Evolutionary conservation across 53 echinoderm and acorn worm species (phyloP), one percentile per base, ranked within the genome.

Genomic region (Antedon mediterranea): DNA sequence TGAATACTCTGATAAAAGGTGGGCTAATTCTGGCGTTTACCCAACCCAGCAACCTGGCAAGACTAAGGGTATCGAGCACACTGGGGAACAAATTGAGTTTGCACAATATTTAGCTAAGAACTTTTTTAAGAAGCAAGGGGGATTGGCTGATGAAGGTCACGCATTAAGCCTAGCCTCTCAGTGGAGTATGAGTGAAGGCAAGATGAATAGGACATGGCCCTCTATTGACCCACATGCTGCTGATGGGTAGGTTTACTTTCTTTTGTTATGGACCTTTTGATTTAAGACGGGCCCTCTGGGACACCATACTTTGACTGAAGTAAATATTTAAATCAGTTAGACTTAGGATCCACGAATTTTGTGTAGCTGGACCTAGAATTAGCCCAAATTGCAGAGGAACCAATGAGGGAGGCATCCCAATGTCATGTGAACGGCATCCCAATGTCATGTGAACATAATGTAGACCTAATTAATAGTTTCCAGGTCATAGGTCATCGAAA

Each of bases 101-200:
- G 92, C 88, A 31, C 82, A 89, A 34, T 97, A 97, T 77, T 34
- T 97, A 13, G 97, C 91, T 0, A 85, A 83, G 5, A 92, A 97
- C 78, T 79, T 87, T 31, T 78, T 91, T 29, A 92, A 89, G 32
- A 94, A 97, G 92, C 80, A 76, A 18, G 31, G n/a, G n/a, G 75
- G 76, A 34, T 57, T 57, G 9, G 57, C 57, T 57, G 57, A 57
- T 57, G 57, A 57, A 87, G 32, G 80, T 79, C 33, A 80, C 73
- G 78, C 77, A 81, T 31, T 74, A 43, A 73, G 82, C 82, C 41
- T 80, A 86, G 72, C 90, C 75, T 83, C 76, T 85, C 86, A 3
- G 78, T 80, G 76, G 80, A 88, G 85, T 80, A 82, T 7, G 76
- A 86, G 83, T 85, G 87, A 82, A 31, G 76, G 13, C 82, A 33